Evolutionary conservation across 2,888 invertebrate genomes (phyloP), one percentile per base, ranked within the genome.

Genomic region (Timema podura): DNA sequence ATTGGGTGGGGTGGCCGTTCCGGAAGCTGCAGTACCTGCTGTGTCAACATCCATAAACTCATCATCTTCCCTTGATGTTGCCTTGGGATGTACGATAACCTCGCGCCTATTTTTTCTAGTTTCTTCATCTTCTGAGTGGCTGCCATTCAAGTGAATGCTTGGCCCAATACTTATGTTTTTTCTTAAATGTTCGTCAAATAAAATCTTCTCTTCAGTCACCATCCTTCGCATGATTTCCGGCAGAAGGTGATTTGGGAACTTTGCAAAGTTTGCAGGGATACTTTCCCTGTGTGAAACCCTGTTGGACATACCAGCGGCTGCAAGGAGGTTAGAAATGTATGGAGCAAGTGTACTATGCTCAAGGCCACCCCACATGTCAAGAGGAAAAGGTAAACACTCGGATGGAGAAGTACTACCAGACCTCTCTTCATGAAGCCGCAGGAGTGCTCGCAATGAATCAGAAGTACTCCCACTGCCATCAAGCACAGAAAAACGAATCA

Each of bases 151-250:
- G 57, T 69, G 64, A 65, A 65, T 54, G 45, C n/a, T 64, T 16
- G 30, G 8, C 9, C 66, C 66, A 51, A 48, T 51, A 44, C 66
- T 30, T 13, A 49, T 44, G 7, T 59, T 65, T 57, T 66, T 65
- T 65, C 79, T 79, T 59, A 81, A 81, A 54, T 82, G 83, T 75
- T 82, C 76, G 11, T 74, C 71, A 51, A 48, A 64, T 64, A 68
- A 59, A 47, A 69, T 30, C 69, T 69, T 72, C 72, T 87, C 86
- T 74, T 86, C 86, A 74, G 83, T 82, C 79, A 86, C 83, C 78
- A 87, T 81, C 73, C 83, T 80, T 75, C 85, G 83, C 79, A 86
- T 82, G 68, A 86, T 82, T 75, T 87, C 87, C 30, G 86, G 86
- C 74, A 86, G 76, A 73, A 80, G 77, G 51, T 78, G 77, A 71